These are phyloP conservation scores for Mus pahari DNA, from an alignment of 2,113 vertebrate species.

Conservation along the genomic window DNA sequence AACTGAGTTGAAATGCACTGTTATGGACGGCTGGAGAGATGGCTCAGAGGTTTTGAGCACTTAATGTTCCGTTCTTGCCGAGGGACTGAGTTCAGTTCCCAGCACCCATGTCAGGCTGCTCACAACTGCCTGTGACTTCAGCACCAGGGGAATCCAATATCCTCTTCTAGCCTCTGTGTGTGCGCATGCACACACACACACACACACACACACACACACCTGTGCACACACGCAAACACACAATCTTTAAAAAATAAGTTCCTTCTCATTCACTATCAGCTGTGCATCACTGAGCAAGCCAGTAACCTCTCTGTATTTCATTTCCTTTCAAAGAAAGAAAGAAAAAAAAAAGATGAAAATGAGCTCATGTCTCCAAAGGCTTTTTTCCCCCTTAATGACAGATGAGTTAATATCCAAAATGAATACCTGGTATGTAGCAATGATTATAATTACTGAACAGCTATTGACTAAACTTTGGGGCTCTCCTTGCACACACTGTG, in stretches of 20 bases:
- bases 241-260: neutral
- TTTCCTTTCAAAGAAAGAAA: neutral
- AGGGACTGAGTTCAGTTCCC: neutral
- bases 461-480: neutral
- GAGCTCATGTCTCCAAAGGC: neutral
- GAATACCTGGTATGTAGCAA: neutral
- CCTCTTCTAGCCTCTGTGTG: neutral
- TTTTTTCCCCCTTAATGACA: neutral
- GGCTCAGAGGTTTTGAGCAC: too few relatives aligned
- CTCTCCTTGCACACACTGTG: neutral
- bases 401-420: constrained; percentile 16
- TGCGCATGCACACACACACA: neutral
- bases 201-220: neutral
- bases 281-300: neutral
- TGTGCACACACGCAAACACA: neutral
- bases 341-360: constrained; percentile 6
- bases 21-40: neutral
- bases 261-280: neutral
- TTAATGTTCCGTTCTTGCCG: neutral
- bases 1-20: neutral
- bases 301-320: neutral
- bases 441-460: neutral
- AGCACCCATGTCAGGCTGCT: neutral
- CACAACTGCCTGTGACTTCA: neutral
- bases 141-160: neutral